Conservation (phyloP, 2,888 invertebrate genomes). For the Strigamia crassipes region DNA sequence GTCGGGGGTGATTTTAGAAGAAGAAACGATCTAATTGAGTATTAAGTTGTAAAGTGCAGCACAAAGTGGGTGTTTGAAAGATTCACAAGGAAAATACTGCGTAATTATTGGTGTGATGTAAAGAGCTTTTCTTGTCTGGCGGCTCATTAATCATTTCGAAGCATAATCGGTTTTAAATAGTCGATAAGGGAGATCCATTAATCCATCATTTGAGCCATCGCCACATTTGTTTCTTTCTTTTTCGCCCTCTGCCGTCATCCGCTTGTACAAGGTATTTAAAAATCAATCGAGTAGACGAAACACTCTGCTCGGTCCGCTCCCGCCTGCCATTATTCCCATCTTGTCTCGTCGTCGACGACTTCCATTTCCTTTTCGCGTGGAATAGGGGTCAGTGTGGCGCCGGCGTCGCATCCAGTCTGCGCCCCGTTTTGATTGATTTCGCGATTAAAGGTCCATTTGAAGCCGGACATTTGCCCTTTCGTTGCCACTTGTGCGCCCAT, state of each 20-base stretch:
- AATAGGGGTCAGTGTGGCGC: conserved; percentile 23
- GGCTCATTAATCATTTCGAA: conserved; percentile 20
- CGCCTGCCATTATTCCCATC: background rate
- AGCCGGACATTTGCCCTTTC: conserved; percentile 1
- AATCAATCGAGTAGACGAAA: background rate
- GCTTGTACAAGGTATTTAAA: conserved; percentile 29
- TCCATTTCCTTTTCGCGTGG: conserved; percentile 3
- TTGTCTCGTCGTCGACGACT: background rate
- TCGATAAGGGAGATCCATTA: conserved; percentile 35
- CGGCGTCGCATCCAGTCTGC: background rate
- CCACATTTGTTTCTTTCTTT: background rate
- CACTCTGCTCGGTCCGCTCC: background rate
- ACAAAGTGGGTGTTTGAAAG: background rate
- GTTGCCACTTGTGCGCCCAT: background rate
- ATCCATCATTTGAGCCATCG: background rate
- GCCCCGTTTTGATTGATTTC: conserved; percentile 18
- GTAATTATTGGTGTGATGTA: conserved; percentile 16
- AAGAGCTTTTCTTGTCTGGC: conserved; percentile 24
- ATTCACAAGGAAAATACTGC: background rate
- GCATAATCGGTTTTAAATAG: conserved; percentile 33
- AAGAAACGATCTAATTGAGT: no score
- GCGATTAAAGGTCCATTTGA: conserved; percentile 35
- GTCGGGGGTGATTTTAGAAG: no score
- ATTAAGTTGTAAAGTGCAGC: background rate
- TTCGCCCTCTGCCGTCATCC: background rate